Evolutionary conservation across 2,113 vertebrate genomes (phyloP).

Genomic region (Erythrocebus patas): DNA sequence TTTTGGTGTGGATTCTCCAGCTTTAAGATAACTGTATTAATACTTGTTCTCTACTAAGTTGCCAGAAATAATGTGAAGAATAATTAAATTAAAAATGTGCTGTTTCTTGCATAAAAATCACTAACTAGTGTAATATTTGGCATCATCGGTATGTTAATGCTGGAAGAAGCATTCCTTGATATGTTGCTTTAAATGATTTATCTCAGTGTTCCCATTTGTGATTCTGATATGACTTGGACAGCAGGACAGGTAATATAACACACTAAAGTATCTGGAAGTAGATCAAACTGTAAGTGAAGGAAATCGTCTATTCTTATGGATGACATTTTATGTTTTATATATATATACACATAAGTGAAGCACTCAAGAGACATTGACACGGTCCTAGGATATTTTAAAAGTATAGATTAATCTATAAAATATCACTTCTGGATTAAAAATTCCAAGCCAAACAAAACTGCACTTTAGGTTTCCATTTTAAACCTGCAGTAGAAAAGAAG

Average conservation of each 20-base stretch:
- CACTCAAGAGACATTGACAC: slow-evolving; percentile 15
- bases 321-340: slow-evolving; percentile 7
- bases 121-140: background rate
- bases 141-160: background rate
- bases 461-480: slow-evolving; percentile 34
- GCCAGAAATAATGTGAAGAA: background rate
- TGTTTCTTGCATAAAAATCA: background rate
- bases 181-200: background rate
- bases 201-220: background rate
- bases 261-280: slow-evolving; percentile 24
- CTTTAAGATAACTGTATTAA: background rate
- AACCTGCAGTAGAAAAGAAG: background rate
- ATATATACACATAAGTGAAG: slow-evolving; percentile 20
- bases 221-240: background rate
- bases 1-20: background rate
- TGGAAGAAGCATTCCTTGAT: background rate
- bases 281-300: slow-evolving; percentile 12
- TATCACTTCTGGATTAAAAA: slow-evolving; percentile 53
- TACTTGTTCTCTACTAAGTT: background rate
- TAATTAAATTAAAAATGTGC: background rate
- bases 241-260: background rate
- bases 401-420: slow-evolving; percentile 62
- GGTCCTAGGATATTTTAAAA: slow-evolving; percentile 30
- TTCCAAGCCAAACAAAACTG: slow-evolving; percentile 31
- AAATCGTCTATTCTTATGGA: slow-evolving; percentile 34